These are phyloP conservation scores for Morone saxatilis DNA, from an alignment of 2,113 vertebrate genomes.

Conservation along the genomic window DNA sequence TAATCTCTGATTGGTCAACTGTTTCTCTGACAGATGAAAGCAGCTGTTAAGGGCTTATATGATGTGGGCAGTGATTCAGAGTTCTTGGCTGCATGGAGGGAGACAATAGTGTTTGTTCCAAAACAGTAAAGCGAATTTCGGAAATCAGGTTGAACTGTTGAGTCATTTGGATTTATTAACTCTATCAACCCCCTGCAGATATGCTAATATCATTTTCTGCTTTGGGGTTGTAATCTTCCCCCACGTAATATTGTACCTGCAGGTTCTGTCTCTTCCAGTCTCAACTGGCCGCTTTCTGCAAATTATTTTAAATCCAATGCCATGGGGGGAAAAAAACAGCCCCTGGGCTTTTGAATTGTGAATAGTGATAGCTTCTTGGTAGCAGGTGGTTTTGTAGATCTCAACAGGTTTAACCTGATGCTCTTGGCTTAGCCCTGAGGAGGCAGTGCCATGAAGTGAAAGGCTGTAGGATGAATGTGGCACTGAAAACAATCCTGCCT, in stretches of 20 bases:
- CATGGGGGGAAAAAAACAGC: slow-evolving; percentile 21
- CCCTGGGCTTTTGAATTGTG: slow-evolving; percentile 18
- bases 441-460: slow-evolving; percentile 10
- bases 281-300: slow-evolving; percentile 37
- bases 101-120: slow-evolving; percentile 1
- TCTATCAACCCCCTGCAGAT: slow-evolving; percentile 46
- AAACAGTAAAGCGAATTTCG: not conserved
- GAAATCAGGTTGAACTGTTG: slow-evolving; percentile 37
- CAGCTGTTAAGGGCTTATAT: not conserved
- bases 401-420: slow-evolving; percentile 43
- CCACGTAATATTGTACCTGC: slow-evolving; percentile 42
- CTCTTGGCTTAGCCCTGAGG: slow-evolving; percentile 46
- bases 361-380: slow-evolving; percentile 33
- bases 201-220: slow-evolving; percentile 28
- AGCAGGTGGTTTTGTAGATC: slow-evolving; percentile 55
- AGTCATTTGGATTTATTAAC: slow-evolving; percentile 44
- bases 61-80: not conserved
- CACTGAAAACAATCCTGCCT: slow-evolving; percentile 25
- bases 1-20: not conserved
- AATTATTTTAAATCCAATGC: slow-evolving; percentile 50
- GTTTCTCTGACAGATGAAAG: not conserved
- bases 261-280: slow-evolving; percentile 39
- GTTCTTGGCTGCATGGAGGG: too few relatives aligned
- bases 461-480: slow-evolving; percentile 12
- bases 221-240: slow-evolving; percentile 1